Percentiles rank a stretch among this genome's conserved stretches.
Conservation (phyloP, 2,113 vertebrate genomes). For the Microtus oregoni region DNA sequence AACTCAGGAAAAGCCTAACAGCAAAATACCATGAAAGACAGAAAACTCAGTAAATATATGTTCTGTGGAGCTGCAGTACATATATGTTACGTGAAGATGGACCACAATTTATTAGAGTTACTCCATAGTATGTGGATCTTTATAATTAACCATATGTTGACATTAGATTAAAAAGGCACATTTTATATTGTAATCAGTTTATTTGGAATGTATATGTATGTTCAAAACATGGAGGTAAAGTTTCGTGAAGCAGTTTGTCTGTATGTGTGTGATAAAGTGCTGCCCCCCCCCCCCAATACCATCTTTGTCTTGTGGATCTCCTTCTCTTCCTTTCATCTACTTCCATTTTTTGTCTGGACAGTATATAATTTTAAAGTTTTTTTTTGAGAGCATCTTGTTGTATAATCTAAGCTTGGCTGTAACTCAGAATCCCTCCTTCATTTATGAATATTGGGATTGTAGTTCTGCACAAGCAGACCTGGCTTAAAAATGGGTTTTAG, state of each 20-base stretch:
- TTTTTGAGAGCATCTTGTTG: background rate
- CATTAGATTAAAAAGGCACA: background rate
- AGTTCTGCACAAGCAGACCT: background rate
- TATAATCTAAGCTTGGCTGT: background rate
- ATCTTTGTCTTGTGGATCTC: background rate
- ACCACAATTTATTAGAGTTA: slow-evolving; percentile 7
- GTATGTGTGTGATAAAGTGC: background rate
- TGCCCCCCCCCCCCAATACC: background rate
- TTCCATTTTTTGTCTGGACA: slow-evolving; percentile 19
- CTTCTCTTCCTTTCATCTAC: background rate
- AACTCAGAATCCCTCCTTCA: background rate
- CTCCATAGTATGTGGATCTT: background rate
- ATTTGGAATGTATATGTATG: background rate
- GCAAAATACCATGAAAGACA: slow-evolving; percentile 6
- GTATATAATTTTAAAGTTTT: background rate
- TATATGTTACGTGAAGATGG: background rate
- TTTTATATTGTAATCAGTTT: background rate
- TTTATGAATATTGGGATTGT: background rate
- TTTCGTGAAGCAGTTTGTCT: background rate
- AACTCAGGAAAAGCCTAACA: background rate
- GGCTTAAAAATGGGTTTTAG: background rate
- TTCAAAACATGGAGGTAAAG: background rate
- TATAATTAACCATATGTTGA: background rate
- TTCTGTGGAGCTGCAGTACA: background rate
- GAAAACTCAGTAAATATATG: background rate